phyloP scores from a whole-genome alignment of 2,888 invertebrate genomes.

The Apeira syringaria region DNA sequence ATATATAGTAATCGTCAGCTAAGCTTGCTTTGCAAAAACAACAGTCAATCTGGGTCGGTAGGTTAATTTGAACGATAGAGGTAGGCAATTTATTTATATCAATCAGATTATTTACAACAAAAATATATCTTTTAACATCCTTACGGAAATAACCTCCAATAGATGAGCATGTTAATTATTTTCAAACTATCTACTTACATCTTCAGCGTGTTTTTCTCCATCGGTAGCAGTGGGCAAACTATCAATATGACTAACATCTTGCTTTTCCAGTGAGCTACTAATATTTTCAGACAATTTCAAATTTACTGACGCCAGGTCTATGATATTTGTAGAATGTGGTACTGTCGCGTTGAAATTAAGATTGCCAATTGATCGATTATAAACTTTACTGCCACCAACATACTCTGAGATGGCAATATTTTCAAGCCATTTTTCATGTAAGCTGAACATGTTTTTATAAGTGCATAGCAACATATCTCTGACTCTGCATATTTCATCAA shows the following conservation, averaged over 20 bases:
- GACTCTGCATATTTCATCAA: slow-evolving; percentile 87
- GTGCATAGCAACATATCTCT: slow-evolving; percentile 86
- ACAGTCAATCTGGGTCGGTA: no score
- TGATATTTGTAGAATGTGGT: slow-evolving; percentile 83
- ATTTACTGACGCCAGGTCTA: slow-evolving; percentile 86
- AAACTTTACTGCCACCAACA: slow-evolving; percentile 57
- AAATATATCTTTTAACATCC: no score
- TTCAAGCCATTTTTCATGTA: slow-evolving; percentile 75
- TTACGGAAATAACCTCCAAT: no score
- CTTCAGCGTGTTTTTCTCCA: slow-evolving; percentile 84
- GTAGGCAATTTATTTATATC: no score
- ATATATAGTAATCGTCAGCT: no score
- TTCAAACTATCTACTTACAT: slow-evolving; percentile 72
- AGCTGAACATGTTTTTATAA: slow-evolving; percentile 82
- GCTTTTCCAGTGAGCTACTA: slow-evolving; percentile 68
- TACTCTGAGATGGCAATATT: slow-evolving; percentile 72
- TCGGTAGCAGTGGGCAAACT: slow-evolving; percentile 69
- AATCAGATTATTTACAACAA: no score
- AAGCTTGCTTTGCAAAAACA: no score
- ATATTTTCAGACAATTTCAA: slow-evolving; percentile 86
- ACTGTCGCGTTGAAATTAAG: slow-evolving; percentile 72
- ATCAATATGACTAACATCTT: slow-evolving; percentile 67
- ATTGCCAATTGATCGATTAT: slow-evolving; percentile 74
- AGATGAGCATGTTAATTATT: no score
- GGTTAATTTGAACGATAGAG: no score